Evolutionary conservation across 1,140 invertebrate species (phyloP), one percentile per base, ranked within the genome.

Genomic region (Rhagoletis pomonella): DNA sequence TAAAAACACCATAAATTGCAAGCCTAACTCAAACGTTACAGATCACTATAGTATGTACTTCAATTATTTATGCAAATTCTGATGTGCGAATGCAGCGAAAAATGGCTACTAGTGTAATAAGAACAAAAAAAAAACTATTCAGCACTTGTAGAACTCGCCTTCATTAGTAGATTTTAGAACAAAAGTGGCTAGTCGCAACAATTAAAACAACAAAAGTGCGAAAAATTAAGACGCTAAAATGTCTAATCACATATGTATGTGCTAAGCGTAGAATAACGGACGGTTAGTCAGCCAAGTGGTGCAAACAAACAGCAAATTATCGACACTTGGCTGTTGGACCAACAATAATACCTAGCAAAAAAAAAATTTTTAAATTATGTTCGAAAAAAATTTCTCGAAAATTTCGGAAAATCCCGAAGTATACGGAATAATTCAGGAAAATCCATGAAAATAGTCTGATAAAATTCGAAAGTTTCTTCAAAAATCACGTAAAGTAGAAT

Each of bases 231-330:
- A 73, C 12, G 17, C 39, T 17, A 73, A 6, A 73, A 17, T 5
- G 42, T 47, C 44, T 10, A 44, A 47, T 1, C 9, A 44, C 10
- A 55, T 2, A 55, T 55, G 10, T 3, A 55, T 55, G 7, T 1
- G 42, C 7, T 10, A 17, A 3, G 17, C 0, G n/a, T n/a, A 64
- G 3, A 60, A 60, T 42, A 77, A 19, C 55, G 59, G 81, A 85
- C 50, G 59, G 58, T 59, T 12, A 85, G 58, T 59, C 17, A 85
- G n/a, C 59, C 55, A 85, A 85, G 12, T 69, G 69, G 47, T 73
- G 69, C 69, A 73, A 73, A 73, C 17, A 47, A 73, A 12, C 42
- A 47, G 17, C 69, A 73, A 73, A 81, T 81, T n/a, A 55, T 55
- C 73, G 47, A 81, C 73, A 81, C 14, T 1, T 58, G 50, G 73